Conservation (phyloP, 2,113 vertebrate species). For the Camelus dromedarius region DNA sequence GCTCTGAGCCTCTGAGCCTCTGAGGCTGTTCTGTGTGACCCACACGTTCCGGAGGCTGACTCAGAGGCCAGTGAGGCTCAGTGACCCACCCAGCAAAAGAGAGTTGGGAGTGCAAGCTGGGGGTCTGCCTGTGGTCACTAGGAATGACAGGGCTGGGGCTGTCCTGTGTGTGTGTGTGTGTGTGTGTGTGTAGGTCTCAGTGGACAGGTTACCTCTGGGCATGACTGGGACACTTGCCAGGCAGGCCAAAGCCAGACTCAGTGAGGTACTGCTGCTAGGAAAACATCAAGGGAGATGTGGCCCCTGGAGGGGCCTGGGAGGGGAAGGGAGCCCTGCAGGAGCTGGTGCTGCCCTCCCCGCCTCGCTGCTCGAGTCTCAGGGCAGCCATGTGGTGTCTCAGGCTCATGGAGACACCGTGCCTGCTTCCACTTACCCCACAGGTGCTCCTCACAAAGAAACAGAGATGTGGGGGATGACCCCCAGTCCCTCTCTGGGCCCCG, state of each 20-base stretch:
- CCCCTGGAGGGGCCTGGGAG: background rate
- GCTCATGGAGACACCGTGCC: background rate
- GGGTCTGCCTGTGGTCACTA: background rate
- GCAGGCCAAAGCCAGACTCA: background rate
- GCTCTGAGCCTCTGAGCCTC: background rate
- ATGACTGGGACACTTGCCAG: background rate
- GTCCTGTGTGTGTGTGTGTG: too few species aligned
- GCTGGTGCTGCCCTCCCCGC: background rate
- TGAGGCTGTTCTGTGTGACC: background rate
- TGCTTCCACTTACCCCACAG: background rate
- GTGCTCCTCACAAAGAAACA: background rate
- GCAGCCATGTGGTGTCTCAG: background rate
- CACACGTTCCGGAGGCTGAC: background rate
- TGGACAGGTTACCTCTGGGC: background rate
- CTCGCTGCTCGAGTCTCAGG: background rate
- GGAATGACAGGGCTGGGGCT: background rate
- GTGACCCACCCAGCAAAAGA: background rate
- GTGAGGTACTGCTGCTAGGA: too few species aligned
- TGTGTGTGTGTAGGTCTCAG: background rate
- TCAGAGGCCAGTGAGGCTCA: background rate
- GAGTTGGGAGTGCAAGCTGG: background rate
- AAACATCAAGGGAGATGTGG: background rate
- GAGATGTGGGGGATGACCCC: background rate
- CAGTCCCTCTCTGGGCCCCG: background rate
- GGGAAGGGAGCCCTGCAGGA: background rate